phyloP scores from a whole-genome alignment of 2,888 invertebrate species.

The Pseudococcus jackbeardsleyi region DNA sequence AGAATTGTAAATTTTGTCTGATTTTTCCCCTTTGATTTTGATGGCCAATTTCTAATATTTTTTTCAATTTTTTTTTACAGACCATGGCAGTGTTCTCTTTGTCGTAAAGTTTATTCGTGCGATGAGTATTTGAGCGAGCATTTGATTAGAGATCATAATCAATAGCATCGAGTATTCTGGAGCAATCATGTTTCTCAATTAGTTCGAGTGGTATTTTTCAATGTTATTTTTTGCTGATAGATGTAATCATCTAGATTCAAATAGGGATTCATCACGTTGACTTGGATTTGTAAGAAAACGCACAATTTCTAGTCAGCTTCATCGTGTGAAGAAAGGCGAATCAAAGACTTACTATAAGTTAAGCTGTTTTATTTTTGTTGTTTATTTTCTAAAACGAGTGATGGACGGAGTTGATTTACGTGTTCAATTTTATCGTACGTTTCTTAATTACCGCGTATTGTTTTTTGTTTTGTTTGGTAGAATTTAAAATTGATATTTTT shows the following conservation, averaged over 20 bases:
- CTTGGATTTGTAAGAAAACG: no score
- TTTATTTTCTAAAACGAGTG: neutral
- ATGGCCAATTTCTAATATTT: neutral
- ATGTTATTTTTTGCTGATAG: no score
- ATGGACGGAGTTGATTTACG: neutral
- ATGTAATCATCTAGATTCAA: no score
- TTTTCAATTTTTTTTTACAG: neutral
- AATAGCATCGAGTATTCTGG: neutral
- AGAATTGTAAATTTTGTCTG: neutral
- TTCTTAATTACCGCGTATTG: neutral
- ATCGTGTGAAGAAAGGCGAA: neutral
- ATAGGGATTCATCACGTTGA: no score
- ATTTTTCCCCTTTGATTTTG: neutral
- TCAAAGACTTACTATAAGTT: neutral
- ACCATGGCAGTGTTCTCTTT: neutral
- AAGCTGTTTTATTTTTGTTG: neutral
- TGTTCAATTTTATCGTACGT: neutral
- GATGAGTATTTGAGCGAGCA: neutral
- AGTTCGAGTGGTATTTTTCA: no score
- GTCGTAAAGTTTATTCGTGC: neutral
- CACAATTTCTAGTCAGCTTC: no score
- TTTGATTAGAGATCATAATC: neutral
- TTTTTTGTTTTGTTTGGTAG: neutral
- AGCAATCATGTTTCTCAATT: no score
- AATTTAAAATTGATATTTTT: no score